A percentile compares a stretch with the other conserved stretches of the same genome.
These are phyloP conservation scores for Ceratosolen fusciceps DNA, from an alignment of 1,140 invertebrate species.

Conservation along the genomic window DNA sequence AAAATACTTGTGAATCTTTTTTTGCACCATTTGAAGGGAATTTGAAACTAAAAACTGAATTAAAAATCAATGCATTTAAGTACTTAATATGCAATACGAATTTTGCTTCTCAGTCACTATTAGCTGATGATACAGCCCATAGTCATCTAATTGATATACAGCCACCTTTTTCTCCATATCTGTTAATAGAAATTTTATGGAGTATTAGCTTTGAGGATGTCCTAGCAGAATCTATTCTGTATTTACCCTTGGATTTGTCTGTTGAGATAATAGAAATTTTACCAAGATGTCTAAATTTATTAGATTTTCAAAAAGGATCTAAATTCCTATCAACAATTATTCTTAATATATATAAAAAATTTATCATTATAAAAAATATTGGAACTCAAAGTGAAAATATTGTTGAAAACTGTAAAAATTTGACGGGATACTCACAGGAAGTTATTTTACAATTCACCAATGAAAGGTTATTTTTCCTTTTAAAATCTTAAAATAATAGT, in stretches of 20 bases:
- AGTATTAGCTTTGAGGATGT: constrained; percentile 60
- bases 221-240: constrained; percentile 57
- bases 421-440: constrained; percentile 56
- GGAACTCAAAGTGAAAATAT: constrained; percentile 53
- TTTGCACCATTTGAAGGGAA: constrained; percentile 43
- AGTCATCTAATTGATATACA: constrained; percentile 63
- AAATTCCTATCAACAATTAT: constrained; percentile 51
- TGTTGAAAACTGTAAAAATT: constrained; percentile 45
- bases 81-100: constrained; percentile 64
- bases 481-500: not conserved
- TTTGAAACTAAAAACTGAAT: constrained; percentile 40
- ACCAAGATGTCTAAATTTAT: constrained; percentile 54
- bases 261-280: constrained; percentile 59
- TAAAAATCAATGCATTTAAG: constrained; percentile 55
- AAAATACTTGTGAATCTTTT: constrained; percentile 46
- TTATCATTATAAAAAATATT: constrained; percentile 49
- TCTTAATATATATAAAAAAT: constrained; percentile 54
- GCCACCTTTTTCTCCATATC: constrained; percentile 63
- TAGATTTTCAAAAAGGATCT: constrained; percentile 55
- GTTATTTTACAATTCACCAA: constrained; percentile 52
- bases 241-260: constrained; percentile 63
- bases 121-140: constrained; percentile 57
- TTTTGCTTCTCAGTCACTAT: constrained; percentile 58
- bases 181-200: constrained; percentile 65
- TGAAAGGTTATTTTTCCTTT: constrained; percentile 38